These are phyloP conservation scores for Pterois miles DNA, from an alignment of 2,797 vertebrate species.

Conservation along the genomic window DNA sequence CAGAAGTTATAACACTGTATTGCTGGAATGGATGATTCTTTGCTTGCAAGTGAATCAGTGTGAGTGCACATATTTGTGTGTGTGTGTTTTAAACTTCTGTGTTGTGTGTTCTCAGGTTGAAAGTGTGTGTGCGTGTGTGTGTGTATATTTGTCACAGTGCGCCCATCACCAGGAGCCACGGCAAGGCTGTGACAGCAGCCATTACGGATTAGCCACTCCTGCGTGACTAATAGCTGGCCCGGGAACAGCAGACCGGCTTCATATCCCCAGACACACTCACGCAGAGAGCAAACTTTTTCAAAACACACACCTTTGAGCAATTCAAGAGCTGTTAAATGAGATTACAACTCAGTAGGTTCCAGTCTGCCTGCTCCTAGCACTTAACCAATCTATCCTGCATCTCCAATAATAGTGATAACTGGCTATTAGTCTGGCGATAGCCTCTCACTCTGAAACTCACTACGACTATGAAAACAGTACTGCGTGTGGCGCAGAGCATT, in stretches of 20 bases:
- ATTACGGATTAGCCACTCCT: conserved; percentile 81
- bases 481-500: background rate
- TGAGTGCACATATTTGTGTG: conserved; percentile 43
- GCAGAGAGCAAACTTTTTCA: conserved; percentile 59
- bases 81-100: conserved; percentile 47
- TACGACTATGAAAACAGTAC: conserved; percentile 2
- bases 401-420: conserved; percentile 64
- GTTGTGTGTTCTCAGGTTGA: conserved; percentile 52
- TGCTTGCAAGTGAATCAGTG: conserved; percentile 55
- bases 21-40: conserved; percentile 56
- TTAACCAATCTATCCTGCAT: conserved; percentile 69
- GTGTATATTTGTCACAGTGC: conserved; percentile 66
- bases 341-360: conserved; percentile 63
- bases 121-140: conserved; percentile 48
- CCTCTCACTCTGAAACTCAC: conserved; percentile 14
- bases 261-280: conserved; percentile 55
- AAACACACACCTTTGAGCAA: conserved; percentile 73
- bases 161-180: conserved; percentile 69
- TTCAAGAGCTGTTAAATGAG: conserved; percentile 72
- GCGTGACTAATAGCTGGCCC: conserved; percentile 79
- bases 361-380: conserved; percentile 54
- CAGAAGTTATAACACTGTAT: conserved; percentile 49
- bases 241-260: conserved; percentile 66
- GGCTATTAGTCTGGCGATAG: conserved; percentile 47
- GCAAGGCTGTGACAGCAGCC: conserved; percentile 76